These are phyloP conservation scores for Rhagonycha lutea DNA, from an alignment of 2,888 invertebrate species.

Conservation along the genomic window DNA sequence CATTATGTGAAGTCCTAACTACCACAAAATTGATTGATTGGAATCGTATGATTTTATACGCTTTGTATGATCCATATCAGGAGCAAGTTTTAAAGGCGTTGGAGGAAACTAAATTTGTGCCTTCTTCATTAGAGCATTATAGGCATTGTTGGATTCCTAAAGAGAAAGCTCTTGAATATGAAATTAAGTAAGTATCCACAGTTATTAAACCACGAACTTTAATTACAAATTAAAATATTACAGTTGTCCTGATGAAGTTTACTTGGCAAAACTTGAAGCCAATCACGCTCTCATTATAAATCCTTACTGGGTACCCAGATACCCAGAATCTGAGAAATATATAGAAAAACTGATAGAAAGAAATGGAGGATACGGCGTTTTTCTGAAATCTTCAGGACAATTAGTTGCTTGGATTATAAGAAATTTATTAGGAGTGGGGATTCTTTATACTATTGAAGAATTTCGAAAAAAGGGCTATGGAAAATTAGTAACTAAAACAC, in stretches of 20 bases:
- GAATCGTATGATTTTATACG: conserved; percentile 37
- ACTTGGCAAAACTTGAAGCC: conserved; percentile 42
- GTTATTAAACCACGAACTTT: not conserved
- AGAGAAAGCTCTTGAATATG: conserved; percentile 28
- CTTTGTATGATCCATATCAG: conserved; percentile 37
- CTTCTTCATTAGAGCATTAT: conserved; percentile 11
- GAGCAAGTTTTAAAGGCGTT: conserved; percentile 36
- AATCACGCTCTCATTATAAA: conserved; percentile 45
- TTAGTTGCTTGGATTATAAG: conserved; percentile 51
- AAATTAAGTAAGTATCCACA: conserved; percentile 33
- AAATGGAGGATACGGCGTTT: conserved; percentile 51
- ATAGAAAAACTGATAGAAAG: conserved; percentile 43
- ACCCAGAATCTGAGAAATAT: conserved; percentile 42
- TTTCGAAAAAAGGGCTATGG: conserved; percentile 51
- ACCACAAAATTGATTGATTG: conserved; percentile 43
- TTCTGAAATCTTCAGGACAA: conserved; percentile 44
- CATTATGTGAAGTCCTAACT: conserved; percentile 37
- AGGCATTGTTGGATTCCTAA: conserved; percentile 34
- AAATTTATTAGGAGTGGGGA: conserved; percentile 46
- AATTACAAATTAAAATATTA: conserved; percentile 8
- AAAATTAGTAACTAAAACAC: conserved; percentile 43
- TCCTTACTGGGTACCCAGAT: conserved; percentile 47
- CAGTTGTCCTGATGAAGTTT: conserved; percentile 48
- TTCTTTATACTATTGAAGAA: conserved; percentile 48
- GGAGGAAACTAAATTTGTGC: conserved; percentile 23